Evolutionary conservation across 1,140 invertebrate species (phyloP), one percentile per base, ranked within the genome.

Genomic region (Schlechtendalia chinensis): DNA sequence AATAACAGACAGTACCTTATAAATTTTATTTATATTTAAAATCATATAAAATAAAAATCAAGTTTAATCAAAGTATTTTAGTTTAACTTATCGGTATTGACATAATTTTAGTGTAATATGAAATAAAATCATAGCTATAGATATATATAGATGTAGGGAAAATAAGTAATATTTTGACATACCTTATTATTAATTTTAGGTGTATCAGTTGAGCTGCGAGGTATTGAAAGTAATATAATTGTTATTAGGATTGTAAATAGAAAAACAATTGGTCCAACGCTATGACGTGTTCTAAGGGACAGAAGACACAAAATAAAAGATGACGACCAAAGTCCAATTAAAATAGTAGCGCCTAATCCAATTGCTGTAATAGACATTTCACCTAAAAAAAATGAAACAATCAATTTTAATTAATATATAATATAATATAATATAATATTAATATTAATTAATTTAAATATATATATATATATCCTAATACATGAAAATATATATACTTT

Each of bases 271-370:
- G 85, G 84, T 45, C 89, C 89, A 80, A 90, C 82, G 84, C 87
- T 87, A 83, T 86, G 89, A 82, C 89, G 87, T 81, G 88, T 86
- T 83, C 87, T 86, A 47, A 89, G 82, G 6, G 89, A 89, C 45
- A 90, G 83, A 19, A 88, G 84, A 84, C 89, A 90, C 74, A 89
- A 84, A 54, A 89, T 80, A 79, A 87, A 84, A 59, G 89, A 87
- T 50, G 86, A 82, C 81, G 87, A 84, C 89, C 89, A 90, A 81
- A 90, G 82, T 79, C 86, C 85, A 71, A 90, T 84, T 82, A 90
- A 84, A 75, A 89, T 84, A 82, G 90, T 83, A 27, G 84, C 83
- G 54, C 84, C 84, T 56, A 84, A 71, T 19, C 84, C 84, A 45
- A 82, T 82, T 56, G 58, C 14, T 29, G 58, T 5, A 45, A 29